Conservation (phyloP, 2,113 vertebrate species). For the Chlamydotis undulata region DNA sequence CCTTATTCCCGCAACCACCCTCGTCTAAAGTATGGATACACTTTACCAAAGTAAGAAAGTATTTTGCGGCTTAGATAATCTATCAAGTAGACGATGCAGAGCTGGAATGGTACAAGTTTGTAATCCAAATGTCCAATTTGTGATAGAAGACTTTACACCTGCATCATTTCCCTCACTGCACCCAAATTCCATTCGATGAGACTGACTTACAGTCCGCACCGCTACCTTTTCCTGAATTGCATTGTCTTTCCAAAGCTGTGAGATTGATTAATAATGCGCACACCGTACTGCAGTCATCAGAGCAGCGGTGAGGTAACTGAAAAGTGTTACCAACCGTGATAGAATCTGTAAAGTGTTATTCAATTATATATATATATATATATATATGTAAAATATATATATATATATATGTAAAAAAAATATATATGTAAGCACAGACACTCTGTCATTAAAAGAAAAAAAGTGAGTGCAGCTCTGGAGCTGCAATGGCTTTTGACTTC, state of each 20-base stretch:
- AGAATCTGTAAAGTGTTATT: neutral
- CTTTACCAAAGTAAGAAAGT: neutral
- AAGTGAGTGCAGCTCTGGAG: neutral
- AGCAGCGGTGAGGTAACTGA: neutral
- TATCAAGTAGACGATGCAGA: neutral
- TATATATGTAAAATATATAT: neutral
- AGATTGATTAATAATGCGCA: neutral
- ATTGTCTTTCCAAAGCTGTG: neutral
- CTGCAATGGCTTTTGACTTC: neutral
- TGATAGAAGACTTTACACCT: neutral
- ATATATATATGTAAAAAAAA: no score
- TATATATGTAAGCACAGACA: neutral
- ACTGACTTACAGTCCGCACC: neutral
- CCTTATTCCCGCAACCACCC: neutral
- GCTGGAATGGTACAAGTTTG: neutral
- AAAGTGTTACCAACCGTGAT: neutral
- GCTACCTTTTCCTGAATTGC: neutral
- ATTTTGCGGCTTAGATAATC: neutral
- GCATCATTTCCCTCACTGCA: neutral
- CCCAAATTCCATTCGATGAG: neutral
- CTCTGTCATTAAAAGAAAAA: fast-evolving
- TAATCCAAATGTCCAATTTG: neutral
- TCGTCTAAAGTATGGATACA: neutral
- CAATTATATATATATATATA: neutral
- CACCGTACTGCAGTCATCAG: neutral